Evolutionary conservation across 2,888 invertebrate genomes (phyloP), one percentile per base, ranked within the genome.

Genomic region (Lepidonotus clava): DNA sequence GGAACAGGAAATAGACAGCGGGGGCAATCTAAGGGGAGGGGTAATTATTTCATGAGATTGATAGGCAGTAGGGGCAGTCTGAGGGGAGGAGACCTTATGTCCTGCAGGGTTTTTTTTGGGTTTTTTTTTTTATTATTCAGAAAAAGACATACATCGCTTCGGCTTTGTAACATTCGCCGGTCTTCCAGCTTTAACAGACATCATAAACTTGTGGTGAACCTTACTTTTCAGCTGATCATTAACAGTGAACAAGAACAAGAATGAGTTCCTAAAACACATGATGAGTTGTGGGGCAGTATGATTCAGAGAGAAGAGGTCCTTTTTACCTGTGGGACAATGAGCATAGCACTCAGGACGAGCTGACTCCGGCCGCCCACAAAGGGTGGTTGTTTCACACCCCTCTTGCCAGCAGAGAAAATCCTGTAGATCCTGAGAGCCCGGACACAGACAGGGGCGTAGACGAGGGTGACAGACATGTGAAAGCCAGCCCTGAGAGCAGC

Each of bases 381-480:
- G 28, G 28, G 24, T 32, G 11, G 61, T 32, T 61, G 61, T 61
- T 36, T 76, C 21, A n/a, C 36, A n/a, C 76, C 76, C 24, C 36
- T 76, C 24, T 76, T 76, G 24, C 76, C 38, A 0, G 24, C 76
- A 40, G 76, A 36, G 38, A 76, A 76, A 28, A 76, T 76, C 76
- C 76, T 36, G 40, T 40, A 40, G 24, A 76, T 76, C 40, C 76
- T 34, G 4, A 40, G 6, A 5, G 76, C n/a, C 24, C 76, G 36
- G 8, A 76, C 38, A n/a, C 34, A 4, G 11, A 76, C 18, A 18
- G 76, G 76, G 1, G 21, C 40, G 28, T 36, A 76, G 36, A 76
- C 36, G 21, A 76, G 40, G 21, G 76, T 76, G 28, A 61, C 61
- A 1, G 61, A n/a, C 24, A 61, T 32, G 28, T 61, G 61, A 32